Conservation (phyloP, 2,113 vertebrate genomes). For the Engystomops pustulosus region DNA sequence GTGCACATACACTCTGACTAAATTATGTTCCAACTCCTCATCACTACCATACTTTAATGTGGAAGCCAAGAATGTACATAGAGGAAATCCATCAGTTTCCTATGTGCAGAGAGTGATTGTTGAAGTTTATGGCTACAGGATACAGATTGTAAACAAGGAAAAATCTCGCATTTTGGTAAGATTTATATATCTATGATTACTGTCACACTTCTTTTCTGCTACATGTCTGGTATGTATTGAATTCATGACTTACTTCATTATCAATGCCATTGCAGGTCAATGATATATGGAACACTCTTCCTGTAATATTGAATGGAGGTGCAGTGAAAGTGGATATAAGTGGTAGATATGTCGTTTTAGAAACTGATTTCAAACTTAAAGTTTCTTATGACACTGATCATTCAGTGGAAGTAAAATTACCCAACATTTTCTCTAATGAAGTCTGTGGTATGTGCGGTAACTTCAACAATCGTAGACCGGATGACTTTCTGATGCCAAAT, state of each 20-base stretch:
- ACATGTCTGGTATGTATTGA: not conserved
- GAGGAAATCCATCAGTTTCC: slow-evolving; percentile 62
- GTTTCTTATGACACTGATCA: slow-evolving; percentile 87
- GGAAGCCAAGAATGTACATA: slow-evolving; percentile 69
- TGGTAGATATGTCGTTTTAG: slow-evolving; percentile 82
- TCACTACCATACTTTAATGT: slow-evolving; percentile 70
- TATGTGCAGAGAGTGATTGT: slow-evolving; percentile 71
- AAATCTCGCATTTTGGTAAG: slow-evolving; percentile 73
- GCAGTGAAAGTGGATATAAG: slow-evolving; percentile 76
- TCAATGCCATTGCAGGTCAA: slow-evolving; percentile 76
- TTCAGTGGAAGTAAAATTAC: slow-evolving; percentile 82
- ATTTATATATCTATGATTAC: not conserved
- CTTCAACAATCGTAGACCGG: slow-evolving; percentile 74
- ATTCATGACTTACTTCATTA: too few species aligned
- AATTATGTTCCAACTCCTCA: slow-evolving; percentile 66
- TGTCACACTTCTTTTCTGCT: not conserved
- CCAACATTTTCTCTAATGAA: slow-evolving; percentile 73
- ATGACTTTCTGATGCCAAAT: slow-evolving; percentile 73
- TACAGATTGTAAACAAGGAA: slow-evolving; percentile 69
- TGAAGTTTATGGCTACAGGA: slow-evolving; percentile 59
- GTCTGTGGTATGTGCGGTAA: slow-evolving; percentile 90
- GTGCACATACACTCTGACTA: slow-evolving; percentile 73
- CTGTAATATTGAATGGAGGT: slow-evolving; percentile 70
- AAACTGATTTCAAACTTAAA: slow-evolving; percentile 80
- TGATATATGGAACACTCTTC: slow-evolving; percentile 70